Percentiles rank a stretch among this genome's conserved stretches.
These are phyloP conservation scores for Mola mola DNA, from an alignment of 2,113 vertebrate species.

Conservation along the genomic window DNA sequence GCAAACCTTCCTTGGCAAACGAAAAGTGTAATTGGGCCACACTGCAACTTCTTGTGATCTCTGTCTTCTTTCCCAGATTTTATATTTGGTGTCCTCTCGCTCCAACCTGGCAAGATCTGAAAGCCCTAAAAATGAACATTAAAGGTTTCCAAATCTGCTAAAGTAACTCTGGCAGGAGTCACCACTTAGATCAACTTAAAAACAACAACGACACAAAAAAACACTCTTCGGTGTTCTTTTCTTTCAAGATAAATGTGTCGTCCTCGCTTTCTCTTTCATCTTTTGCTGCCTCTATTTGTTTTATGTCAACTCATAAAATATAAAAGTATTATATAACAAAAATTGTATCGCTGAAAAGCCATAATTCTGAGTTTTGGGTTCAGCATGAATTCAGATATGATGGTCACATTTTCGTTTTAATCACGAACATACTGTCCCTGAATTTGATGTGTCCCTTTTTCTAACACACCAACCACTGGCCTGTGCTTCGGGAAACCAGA, in stretches of 20 bases:
- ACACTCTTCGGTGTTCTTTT: slow-evolving; percentile 8
- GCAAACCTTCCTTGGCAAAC: slow-evolving; percentile 49
- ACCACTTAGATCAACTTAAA: slow-evolving; percentile 15
- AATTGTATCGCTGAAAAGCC: neutral
- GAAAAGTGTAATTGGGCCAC: slow-evolving; percentile 57
- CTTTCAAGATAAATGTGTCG: slow-evolving; percentile 9
- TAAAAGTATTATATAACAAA: neutral
- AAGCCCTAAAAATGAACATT: slow-evolving; percentile 31
- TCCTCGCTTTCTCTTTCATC: neutral
- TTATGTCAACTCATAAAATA: neutral
- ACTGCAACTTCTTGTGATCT: slow-evolving; percentile 31
- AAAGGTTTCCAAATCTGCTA: slow-evolving; percentile 48
- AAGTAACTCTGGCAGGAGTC: slow-evolving; percentile 33
- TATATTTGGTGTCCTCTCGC: slow-evolving; percentile 29
- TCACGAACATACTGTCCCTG: neutral
- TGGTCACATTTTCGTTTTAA: no score
- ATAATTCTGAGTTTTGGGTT: neutral
- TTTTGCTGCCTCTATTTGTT: neutral
- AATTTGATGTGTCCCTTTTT: neutral
- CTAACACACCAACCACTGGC: no score
- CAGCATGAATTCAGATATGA: no score
- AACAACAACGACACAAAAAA: neutral
- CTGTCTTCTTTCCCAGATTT: slow-evolving; percentile 24
- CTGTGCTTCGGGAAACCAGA: slow-evolving; percentile 12
- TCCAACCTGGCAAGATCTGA: slow-evolving; percentile 52